These are phyloP conservation scores for Suillia variegata DNA, from an alignment of 2,888 invertebrate species.

Conservation along the genomic window DNA sequence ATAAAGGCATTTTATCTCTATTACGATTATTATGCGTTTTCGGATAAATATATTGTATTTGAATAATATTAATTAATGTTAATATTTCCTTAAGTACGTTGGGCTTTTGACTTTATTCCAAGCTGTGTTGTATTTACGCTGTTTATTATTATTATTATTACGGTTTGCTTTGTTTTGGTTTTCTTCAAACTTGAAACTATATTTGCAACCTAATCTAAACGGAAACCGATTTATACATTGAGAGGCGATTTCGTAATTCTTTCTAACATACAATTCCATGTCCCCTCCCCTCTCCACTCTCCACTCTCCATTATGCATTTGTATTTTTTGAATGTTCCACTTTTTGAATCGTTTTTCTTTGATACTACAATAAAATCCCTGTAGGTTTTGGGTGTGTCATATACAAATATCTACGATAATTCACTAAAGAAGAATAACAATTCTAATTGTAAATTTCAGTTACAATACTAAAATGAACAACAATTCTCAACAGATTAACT, in stretches of 20 bases:
- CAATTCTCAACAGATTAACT: constrained; percentile 4
- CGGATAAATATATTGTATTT: constrained; percentile 13
- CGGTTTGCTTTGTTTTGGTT: constrained; percentile 1
- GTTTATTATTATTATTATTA: constrained; percentile 10
- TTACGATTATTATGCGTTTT: constrained; percentile 11
- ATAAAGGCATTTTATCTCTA: constrained; percentile 11
- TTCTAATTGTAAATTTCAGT: neutral
- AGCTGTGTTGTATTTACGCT: constrained; percentile 36
- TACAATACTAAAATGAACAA: constrained; percentile 18
- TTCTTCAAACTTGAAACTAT: neutral
- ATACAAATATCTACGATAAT: neutral
- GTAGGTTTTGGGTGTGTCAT: constrained; percentile 46
- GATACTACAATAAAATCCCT: constrained; percentile 58
- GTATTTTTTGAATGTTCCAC: no score
- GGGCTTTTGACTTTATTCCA: constrained; percentile 31
- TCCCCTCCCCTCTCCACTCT: neutral
- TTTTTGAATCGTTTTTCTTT: no score
- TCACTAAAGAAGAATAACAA: neutral
- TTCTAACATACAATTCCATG: no score
- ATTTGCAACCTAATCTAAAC: constrained; percentile 5
- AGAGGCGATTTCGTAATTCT: constrained; percentile 38
- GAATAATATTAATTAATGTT: constrained; percentile 2
- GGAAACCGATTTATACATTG: constrained; percentile 49
- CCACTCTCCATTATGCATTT: constrained; percentile 6
- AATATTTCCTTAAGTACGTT: neutral